Percentiles rank a stretch among this genome's conserved stretches.
These are phyloP conservation scores for Coenonympha glycerion DNA, from an alignment of 2,888 invertebrate species.

Conservation along the genomic window DNA sequence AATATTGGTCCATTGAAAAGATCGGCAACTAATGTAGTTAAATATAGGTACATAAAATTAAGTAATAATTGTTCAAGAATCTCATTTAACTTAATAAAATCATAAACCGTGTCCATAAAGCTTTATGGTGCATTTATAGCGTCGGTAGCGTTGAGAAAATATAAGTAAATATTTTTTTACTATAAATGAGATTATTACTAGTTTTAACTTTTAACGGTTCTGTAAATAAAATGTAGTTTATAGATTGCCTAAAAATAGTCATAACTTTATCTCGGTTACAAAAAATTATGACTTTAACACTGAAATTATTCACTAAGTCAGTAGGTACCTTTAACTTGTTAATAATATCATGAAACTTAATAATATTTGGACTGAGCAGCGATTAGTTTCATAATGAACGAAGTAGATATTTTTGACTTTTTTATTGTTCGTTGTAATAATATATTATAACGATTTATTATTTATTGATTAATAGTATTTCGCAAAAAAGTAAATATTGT, in stretches of 20 bases:
- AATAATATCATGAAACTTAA: conserved; percentile 16
- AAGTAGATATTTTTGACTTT: background rate
- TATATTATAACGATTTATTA: conserved; percentile 27
- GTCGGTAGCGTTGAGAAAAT: conserved; percentile 49
- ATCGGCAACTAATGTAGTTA: conserved; percentile 19
- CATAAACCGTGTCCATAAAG: conserved; percentile 25
- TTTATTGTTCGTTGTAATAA: conserved; percentile 3
- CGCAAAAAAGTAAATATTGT: conserved; percentile 16
- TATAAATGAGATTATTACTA: conserved; percentile 71
- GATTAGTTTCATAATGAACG: background rate
- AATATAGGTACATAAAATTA: conserved; percentile 12
- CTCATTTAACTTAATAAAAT: conserved; percentile 31
- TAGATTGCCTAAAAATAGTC: conserved; percentile 42
- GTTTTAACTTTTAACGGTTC: conserved; percentile 48
- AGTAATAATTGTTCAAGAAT: conserved; percentile 27
- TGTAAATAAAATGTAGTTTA: conserved; percentile 56
- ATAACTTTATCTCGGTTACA: conserved; percentile 53
- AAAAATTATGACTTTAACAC: conserved; percentile 30
- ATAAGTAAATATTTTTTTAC: conserved; percentile 48
- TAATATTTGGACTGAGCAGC: conserved; percentile 5
- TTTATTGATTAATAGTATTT: conserved; percentile 30
- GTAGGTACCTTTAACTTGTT: conserved; percentile 31
- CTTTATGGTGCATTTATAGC: conserved; percentile 25
- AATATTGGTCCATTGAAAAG: conserved; percentile 16
- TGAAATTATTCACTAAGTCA: conserved; percentile 23